phyloP scores from a whole-genome alignment of 1,140 invertebrate genomes.

The Ganaspis sp. region DNA sequence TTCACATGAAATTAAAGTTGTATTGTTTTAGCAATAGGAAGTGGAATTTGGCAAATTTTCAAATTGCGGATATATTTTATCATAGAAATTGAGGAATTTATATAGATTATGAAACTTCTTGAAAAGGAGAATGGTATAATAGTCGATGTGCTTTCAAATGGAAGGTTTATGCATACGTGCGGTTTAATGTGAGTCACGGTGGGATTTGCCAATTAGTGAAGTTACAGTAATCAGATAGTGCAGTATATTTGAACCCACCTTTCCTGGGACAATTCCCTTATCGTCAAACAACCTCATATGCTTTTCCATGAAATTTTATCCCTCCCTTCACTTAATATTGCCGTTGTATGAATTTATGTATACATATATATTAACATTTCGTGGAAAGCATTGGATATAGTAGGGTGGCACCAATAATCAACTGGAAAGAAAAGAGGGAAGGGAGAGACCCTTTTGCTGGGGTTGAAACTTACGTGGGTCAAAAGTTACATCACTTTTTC shows the following conservation, averaged over 20 bases:
- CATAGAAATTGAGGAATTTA: no score
- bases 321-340: constrained; percentile 36
- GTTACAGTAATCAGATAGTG: constrained; percentile 67
- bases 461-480: constrained; percentile 21
- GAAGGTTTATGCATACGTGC: constrained; percentile 7
- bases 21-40: no score
- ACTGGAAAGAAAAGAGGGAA: neutral
- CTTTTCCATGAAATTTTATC: constrained; percentile 53
- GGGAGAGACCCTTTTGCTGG: neutral
- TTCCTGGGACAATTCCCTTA: constrained; percentile 34
- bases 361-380: constrained; percentile 6
- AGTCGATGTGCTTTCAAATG: constrained; percentile 8
- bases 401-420: constrained; percentile 20
- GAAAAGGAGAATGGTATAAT: neutral
- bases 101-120: no score
- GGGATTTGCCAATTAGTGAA: constrained; percentile 71
- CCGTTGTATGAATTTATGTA: constrained; percentile 1
- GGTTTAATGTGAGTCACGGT: constrained; percentile 55
- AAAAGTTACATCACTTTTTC: constrained; percentile 13
- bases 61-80: no score
- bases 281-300: constrained; percentile 46
- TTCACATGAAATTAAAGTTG: no score
- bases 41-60: no score
- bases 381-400: constrained; percentile 6
- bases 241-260: constrained; percentile 45